Evolutionary conservation across 2,797 vertebrate species (phyloP).

Genomic region (Parauchenoglanis punctatus): DNA sequence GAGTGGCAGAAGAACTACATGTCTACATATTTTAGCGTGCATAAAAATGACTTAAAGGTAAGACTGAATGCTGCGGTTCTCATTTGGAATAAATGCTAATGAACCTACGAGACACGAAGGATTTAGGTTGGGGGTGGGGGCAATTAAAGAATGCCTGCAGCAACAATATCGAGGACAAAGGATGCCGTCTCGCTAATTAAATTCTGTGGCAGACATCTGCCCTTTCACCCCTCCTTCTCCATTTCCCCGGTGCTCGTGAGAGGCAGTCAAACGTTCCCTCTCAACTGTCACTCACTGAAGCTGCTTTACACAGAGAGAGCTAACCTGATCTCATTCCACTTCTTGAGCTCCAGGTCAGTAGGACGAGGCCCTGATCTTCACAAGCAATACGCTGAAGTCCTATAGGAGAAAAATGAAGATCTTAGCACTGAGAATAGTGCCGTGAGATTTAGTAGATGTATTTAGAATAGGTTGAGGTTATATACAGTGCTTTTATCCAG

Average conservation of each 20-base stretch:
- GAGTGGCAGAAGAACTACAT: constrained; percentile 13
- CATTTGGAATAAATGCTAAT: constrained; percentile 74
- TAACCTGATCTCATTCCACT: constrained; percentile 19
- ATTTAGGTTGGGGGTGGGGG: constrained; percentile 57
- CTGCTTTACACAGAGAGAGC: constrained; percentile 56
- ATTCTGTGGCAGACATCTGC: constrained; percentile 80
- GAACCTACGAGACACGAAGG: constrained; percentile 64
- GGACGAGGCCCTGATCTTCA: constrained; percentile 22
- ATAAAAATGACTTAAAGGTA: constrained; percentile 57
- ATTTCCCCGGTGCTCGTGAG: constrained; percentile 71
- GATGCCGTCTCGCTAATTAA: constrained; percentile 81
- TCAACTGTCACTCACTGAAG: constrained; percentile 62
- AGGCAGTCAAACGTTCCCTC: constrained; percentile 68
- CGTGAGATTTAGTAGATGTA: neutral
- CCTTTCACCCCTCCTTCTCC: constrained; percentile 71
- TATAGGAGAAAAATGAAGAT: constrained; percentile 3
- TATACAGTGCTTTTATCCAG: neutral
- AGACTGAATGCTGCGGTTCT: constrained; percentile 67
- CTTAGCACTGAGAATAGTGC: neutral
- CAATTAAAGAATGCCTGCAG: constrained; percentile 84
- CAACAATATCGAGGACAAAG: constrained; percentile 81
- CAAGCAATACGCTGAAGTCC: neutral
- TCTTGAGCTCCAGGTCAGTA: constrained; percentile 40
- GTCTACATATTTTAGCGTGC: constrained; percentile 36
- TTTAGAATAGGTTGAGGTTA: neutral